These are phyloP conservation scores for Conopomorpha cramerella DNA, from an alignment of 1,140 invertebrate species.

Conservation along the genomic window DNA sequence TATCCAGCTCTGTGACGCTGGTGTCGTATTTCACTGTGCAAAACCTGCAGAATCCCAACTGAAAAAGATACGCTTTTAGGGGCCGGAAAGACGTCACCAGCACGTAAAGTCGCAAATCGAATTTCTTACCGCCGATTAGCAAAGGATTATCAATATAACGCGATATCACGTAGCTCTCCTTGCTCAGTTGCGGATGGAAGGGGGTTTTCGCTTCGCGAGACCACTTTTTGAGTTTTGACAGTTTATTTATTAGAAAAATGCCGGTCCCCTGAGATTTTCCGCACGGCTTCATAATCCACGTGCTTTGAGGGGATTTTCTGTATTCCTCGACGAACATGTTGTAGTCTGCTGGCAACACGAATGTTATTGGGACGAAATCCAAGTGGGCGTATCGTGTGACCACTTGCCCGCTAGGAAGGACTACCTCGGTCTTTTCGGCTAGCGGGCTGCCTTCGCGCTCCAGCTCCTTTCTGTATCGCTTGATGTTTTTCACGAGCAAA, in stretches of 20 bases:
- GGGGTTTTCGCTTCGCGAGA: constrained; percentile 80
- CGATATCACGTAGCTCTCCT: constrained; percentile 91
- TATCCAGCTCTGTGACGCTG: constrained; percentile 77
- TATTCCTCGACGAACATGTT: constrained; percentile 97
- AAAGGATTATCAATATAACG: constrained; percentile 86
- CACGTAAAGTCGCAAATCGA: constrained; percentile 84
- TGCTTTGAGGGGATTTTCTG: constrained; percentile 85
- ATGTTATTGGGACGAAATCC: constrained; percentile 92
- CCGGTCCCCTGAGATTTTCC: constrained; percentile 88
- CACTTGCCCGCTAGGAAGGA: constrained; percentile 64
- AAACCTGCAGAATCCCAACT: constrained; percentile 80
- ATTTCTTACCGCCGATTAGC: constrained; percentile 86
- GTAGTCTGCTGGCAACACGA: constrained; percentile 91
- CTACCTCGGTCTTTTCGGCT: constrained; percentile 69
- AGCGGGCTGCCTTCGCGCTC: constrained; percentile 87
- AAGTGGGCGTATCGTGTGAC: constrained; percentile 78
- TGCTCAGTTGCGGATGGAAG: constrained; percentile 79
- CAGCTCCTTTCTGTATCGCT: constrained; percentile 88
- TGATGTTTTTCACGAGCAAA: constrained; percentile 93
- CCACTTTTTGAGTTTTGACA: constrained; percentile 88
- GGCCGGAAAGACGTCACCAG: constrained; percentile 83
- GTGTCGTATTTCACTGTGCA: constrained; percentile 83
- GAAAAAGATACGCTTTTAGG: constrained; percentile 81
- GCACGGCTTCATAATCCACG: constrained; percentile 97
- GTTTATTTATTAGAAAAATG: constrained; percentile 87